Evolutionary conservation across 2,888 invertebrate genomes (phyloP), one percentile per base, ranked within the genome.

Genomic region (Cryptocephalus primarius): DNA sequence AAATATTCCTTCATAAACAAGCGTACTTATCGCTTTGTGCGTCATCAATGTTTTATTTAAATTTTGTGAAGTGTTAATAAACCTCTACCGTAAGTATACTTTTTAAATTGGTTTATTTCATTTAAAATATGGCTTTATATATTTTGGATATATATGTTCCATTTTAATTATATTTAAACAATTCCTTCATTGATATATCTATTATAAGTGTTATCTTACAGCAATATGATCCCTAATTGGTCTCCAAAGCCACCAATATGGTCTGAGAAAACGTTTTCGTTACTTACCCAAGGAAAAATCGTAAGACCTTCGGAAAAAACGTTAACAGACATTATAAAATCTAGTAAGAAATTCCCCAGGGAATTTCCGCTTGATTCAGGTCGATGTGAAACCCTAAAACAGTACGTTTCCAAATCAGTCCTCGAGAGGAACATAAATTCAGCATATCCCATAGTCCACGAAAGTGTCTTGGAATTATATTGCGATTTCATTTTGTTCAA

Each of bases 401-500:
- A 48, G 38, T 32, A 45, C 9, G 49, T 60, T 8, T 31, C 44
- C 8, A 36, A 50, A 40, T 47, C 55, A 12, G 52, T 53, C 42
- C 52, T 67, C 14, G 57, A 60, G 45, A 68, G 64, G 50, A 76
- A 77, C 52, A 73, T 76, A 33, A 69, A 70, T 1, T 82, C 82
- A 0, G 79, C 3, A 77, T 85, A 85, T 63, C 83, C 85, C 0
- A 52, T 85, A 1, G 71, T 85, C 51, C 85, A 85, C 55, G 84
- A 84, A 60, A 73, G 78, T 43, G 79, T 78, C 8, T 53, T 85
- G 8, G 66, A 75, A 3, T 66, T 85, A 2, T 80, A 79, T 62
- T 74, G 79, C 6, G 73, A 76, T 49, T 85, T 83, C 65, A 68
- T 85, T 43, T 75, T 80, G 51, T 77, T 81, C 60, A 84, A 84